Base-by-base conservation (phyloP, 2,113 vertebrate species). In the Xiphophorus maculatus region DNA sequence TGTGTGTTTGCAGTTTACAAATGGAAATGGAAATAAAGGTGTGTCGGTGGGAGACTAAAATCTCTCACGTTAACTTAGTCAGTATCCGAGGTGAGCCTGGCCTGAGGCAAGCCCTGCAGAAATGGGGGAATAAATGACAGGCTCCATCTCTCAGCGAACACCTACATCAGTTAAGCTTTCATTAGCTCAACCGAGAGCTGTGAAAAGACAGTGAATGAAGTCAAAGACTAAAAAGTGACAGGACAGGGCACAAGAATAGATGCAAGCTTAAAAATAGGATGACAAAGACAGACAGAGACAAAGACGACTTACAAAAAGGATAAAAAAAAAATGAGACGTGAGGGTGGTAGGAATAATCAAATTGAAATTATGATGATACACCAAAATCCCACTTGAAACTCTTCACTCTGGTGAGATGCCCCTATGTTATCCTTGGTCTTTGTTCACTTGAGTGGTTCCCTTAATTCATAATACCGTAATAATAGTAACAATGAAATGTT, bases 111-210 rank as follows among this genome's bases (percentile, higher is more conserved):
- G 48, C 75, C 84, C 80, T 19, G 63, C 60, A 74, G 78, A 70
- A 72, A 87, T 54, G 2, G 15, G 13, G 70, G 79, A 81, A 79
- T 71, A 83, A 85, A 79, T 70, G 76, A 77, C 82, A 80, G 61
- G 64, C 73, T 76, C 73, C 69, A 69, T 77, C 82, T 73, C 35
- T 37, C 51, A n/a, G 78, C 33, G 51, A 63, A 69, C 82, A 72
- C 74, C 70, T 58, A 78, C 80, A 85, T 75, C 87, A 76, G 51
- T 86, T 80, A 83, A 74, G 42, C 70, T 82, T 71, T 88, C 72
- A 77, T 88, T 80, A 84, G 77, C 17, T 63, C 63, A 67, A 66
- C 61, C 63, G 71, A 82, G 76, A 80, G 66, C 29, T 27, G 32
- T 33, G 29, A 15, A 7, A 33, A 37, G 72, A 37, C 30, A 54